Base-by-base conservation (phyloP, 2,888 invertebrate genomes). In the Mallateleia sp. region DNA sequence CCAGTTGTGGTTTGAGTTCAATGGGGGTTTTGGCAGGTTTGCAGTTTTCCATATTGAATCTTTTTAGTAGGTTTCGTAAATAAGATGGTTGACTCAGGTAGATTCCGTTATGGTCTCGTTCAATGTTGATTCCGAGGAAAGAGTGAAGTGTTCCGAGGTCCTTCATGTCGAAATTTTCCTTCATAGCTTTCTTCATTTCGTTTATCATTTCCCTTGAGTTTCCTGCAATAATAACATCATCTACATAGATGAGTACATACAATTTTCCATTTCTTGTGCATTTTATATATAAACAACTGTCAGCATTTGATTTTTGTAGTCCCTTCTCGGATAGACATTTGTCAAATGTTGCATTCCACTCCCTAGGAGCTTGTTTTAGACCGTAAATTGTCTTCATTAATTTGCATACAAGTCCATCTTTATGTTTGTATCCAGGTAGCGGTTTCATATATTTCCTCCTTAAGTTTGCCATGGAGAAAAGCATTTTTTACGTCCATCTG, bases 401-500 rank as follows among this genome's bases (percentile, higher is more conserved):
- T 81, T 91, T 92, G 50, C 89, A 89, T 6, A 93, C 93, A n/a
- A n/a, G n/a, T n/a, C n/a, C n/a, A n/a, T n/a, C n/a, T n/a, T n/a
- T n/a, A n/a, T n/a, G n/a, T n/a, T n/a, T n/a, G n/a, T n/a, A n/a
- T n/a, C n/a, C n/a, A n/a, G n/a, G n/a, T n/a, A n/a, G n/a, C n/a
- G n/a, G n/a, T n/a, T n/a, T n/a, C n/a, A 83, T 90, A 93, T 5
- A 93, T 81, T 24, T 91, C 89, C 67, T 91, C 91, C 18, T 90
- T 71, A 9, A 92, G 34, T 24, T 79, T 74, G 7, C 93, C 91
- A 81, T 93, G 89, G 11, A 93, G 78, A 85, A 93, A 93, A 3
- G 92, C 92, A 77, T 88, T 90, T 86, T 91, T 92, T 24, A 93
- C 92, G 83, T 93, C 92, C 81, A 91, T 75, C 66, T 92, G 92